Conservation (phyloP, 2,797 vertebrate species). For the Sebastes trivittatus region DNA sequence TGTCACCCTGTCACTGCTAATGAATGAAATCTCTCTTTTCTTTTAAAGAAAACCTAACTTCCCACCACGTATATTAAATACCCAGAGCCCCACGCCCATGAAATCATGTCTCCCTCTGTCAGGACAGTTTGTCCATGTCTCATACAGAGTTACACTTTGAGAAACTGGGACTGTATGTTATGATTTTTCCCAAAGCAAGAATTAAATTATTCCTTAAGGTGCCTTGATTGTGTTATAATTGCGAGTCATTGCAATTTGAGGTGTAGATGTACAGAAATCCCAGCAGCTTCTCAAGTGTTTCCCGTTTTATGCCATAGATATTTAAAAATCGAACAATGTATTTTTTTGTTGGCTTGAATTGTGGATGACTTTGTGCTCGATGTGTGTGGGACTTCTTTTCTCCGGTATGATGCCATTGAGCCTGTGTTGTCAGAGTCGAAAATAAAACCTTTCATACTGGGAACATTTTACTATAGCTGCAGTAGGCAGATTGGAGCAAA, state of each 20-base stretch:
- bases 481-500: too few relatives aligned
- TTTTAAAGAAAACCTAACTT: background rate
- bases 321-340: too few relatives aligned
- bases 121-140: background rate
- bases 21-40: background rate
- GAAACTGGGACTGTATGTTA: background rate
- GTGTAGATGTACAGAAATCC: background rate
- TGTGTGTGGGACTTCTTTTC: background rate
- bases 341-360: background rate
- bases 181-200: conserved; percentile 2
- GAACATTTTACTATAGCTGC: too few relatives aligned
- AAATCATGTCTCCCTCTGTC: background rate
- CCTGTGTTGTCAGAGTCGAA: too few relatives aligned
- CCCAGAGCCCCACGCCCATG: background rate
- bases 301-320: background rate
- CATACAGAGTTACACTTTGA: background rate
- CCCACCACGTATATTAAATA: background rate
- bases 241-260: background rate
- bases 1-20: conserved; percentile 1
- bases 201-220: background rate
- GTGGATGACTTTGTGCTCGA: accelerated
- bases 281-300: background rate
- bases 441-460: too few relatives aligned
- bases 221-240: background rate
- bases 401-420: too few relatives aligned